Evolutionary conservation across 2,797 vertebrate genomes (phyloP).

Genomic region (Staurois parvus): DNA sequence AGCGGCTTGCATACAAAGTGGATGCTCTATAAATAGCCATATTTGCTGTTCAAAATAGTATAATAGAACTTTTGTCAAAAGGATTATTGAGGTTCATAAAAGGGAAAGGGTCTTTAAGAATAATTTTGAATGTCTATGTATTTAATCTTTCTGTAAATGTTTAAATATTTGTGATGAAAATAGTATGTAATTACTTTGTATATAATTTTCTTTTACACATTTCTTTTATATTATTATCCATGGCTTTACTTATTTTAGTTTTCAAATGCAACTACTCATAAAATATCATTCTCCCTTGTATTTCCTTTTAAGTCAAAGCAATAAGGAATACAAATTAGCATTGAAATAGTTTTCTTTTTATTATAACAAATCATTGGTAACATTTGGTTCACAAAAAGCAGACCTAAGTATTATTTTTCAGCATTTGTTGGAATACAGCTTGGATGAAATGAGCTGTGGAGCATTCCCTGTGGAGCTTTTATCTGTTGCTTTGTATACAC

Average conservation of each 20-base stretch:
- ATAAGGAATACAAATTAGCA: slow-evolving; percentile 16
- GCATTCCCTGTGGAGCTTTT: slow-evolving; percentile 50
- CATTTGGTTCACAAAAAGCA: slow-evolving; percentile 24
- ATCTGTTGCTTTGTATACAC: slow-evolving; percentile 54
- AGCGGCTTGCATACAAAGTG: no score
- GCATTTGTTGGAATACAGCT: slow-evolving; percentile 39
- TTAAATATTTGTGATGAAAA: no score
- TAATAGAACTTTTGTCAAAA: no score
- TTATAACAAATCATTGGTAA: slow-evolving; percentile 26
- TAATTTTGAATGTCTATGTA: no score
- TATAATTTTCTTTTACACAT: no score
- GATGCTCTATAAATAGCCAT: no score
- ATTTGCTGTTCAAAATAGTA: no score
- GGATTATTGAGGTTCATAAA: no score
- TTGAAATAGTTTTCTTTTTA: slow-evolving; percentile 17
- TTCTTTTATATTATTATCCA: background rate
- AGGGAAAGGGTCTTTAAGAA: no score
- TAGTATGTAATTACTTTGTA: no score
- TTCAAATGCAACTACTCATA: background rate
- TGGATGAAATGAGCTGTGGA: slow-evolving; percentile 44
- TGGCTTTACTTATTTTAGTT: background rate
- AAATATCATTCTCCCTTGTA: background rate
- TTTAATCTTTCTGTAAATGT: no score
- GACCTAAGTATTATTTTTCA: slow-evolving; percentile 35
- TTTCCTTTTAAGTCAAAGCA: background rate